These are phyloP conservation scores for Lucifuga dentata DNA, from an alignment of 2,113 vertebrate species.

Conservation along the genomic window DNA sequence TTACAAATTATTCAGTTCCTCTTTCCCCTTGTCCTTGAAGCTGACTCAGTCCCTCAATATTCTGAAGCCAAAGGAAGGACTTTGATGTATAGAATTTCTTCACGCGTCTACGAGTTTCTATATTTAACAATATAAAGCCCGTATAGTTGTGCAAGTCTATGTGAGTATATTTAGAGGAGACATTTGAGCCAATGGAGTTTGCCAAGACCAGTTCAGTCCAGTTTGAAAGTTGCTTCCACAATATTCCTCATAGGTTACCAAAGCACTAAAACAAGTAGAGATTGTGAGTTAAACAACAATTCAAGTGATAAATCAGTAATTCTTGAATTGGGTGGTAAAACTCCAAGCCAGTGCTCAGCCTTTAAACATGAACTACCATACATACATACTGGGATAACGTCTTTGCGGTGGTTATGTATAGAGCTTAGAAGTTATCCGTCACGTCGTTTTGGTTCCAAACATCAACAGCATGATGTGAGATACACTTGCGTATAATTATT, in stretches of 20 bases:
- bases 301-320: no score
- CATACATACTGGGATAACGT: constrained; percentile 4
- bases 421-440: no score
- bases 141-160: constrained; percentile 14
- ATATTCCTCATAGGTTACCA: neutral
- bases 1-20: constrained; percentile 39
- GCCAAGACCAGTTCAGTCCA: constrained; percentile 17
- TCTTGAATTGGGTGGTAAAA: neutral
- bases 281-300: neutral
- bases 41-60: constrained; percentile 20
- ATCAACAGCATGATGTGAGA: constrained; percentile 25
- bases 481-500: constrained; percentile 29
- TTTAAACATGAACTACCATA: neutral
- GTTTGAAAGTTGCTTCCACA: constrained; percentile 29
- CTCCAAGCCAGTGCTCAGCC: neutral
- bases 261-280: constrained; percentile 4
- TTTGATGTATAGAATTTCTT: neutral
- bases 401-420: neutral
- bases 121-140: constrained; percentile 47
- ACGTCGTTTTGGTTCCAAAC: neutral
- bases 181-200: constrained; percentile 52
- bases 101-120: neutral
- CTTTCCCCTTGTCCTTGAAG: constrained; percentile 17
- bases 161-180: constrained; percentile 65
- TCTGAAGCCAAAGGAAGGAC: neutral